These are phyloP conservation scores for Aphaenogaster ashmeadi DNA, from an alignment of 1,140 invertebrate species.

Conservation along the genomic window DNA sequence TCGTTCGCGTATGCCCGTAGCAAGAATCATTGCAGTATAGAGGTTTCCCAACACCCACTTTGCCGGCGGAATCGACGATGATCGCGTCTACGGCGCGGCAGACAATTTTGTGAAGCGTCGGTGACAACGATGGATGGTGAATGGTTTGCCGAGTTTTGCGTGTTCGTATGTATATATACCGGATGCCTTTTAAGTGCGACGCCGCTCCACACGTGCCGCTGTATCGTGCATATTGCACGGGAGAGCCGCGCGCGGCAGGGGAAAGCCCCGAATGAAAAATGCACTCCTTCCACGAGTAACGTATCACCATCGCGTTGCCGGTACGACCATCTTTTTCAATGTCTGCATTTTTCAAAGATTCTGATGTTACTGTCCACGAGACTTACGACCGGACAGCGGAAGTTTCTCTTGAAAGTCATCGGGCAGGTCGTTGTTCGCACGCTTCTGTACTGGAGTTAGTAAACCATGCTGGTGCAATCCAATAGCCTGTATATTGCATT, in stretches of 20 bases:
- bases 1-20: not conserved
- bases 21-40: not conserved
- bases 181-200: constrained; percentile 33
- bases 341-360: constrained; percentile 59
- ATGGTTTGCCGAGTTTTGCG: constrained; percentile 24
- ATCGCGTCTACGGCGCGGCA: constrained; percentile 12
- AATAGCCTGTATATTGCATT: constrained; percentile 7
- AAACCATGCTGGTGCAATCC: constrained; percentile 11
- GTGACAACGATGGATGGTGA: constrained; percentile 29
- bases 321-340: constrained; percentile 55
- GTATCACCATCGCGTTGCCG: constrained; percentile 40
- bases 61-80: constrained; percentile 18
- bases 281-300: constrained; percentile 35
- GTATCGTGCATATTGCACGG: constrained; percentile 49
- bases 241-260: not conserved
- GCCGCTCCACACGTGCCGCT: constrained; percentile 14
- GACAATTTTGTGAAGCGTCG: constrained; percentile 60
- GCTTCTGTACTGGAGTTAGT: not conserved
- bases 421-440: constrained; percentile 14
- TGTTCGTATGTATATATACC: not conserved
- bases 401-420: constrained; percentile 51
- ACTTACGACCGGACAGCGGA: constrained; percentile 39
- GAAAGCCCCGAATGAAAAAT: constrained; percentile 49
- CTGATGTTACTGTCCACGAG: constrained; percentile 54
- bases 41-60: not conserved